Evolutionary conservation across 2,888 invertebrate genomes (phyloP), one percentile per base, ranked within the genome.

Genomic region (Mythimna loreyi): DNA sequence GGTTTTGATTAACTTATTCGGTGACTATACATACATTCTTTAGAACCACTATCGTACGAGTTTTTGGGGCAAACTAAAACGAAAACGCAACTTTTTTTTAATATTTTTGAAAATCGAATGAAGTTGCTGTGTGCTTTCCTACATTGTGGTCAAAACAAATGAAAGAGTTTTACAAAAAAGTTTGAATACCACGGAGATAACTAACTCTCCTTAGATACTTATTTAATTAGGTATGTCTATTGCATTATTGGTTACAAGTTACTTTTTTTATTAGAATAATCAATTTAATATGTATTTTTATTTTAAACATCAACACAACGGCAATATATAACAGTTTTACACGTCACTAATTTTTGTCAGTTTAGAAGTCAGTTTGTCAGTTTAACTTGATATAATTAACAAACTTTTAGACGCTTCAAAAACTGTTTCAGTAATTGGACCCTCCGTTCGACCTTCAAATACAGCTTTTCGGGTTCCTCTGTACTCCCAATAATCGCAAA

Each of bases 391-490:
- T 40, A 16, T 5, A 40, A 40, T 40, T 50, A 23, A 47, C 36
- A 1, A 36, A 43, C 19, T 43, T n/a, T 30, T 40, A 16, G 11
- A 65, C 7, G 3, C 1, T 45, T 63, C 5, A 3, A 25, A 53
- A 45, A 33, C 25, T 43, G 45, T 53, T 53, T 47, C 30, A 47
- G 19, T 53, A 57, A 53, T 52, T 47, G 36, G 13, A 33, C 52
- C 45, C 19, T 13, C 53, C 28, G 19, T 49, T 28, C 55, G 11
- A 16, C 13, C 63, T 47, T 49, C 16, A 23, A 71, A 16, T n/a
- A 3, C 11, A 23, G 7, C 11, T 7, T n/a, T 57, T 50, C 6
- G 6, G 0, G 2, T 7, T 8, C 25, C 7, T 28, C 25, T 52
- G 11, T 13, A 30, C 9, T 21, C 40, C 21, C 4, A 73, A 28